phyloP scores from a whole-genome alignment of 1,140 invertebrate species.

The Pachyrhynchus sulphureomaculatus region DNA sequence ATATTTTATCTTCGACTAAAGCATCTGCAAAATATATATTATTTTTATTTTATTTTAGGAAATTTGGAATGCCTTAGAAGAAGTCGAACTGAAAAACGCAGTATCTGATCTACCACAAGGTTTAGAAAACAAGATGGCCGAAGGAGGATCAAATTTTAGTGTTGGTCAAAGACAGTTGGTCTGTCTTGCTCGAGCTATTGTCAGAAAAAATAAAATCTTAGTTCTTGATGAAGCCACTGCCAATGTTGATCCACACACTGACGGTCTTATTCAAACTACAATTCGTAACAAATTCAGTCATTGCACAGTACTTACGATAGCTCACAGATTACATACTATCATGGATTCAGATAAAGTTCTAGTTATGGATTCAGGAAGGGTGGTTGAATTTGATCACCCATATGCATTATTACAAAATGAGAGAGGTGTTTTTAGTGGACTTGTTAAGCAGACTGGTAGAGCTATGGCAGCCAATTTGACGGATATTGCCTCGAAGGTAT shows the following conservation, averaged over 20 bases:
- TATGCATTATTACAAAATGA: constrained; percentile 58
- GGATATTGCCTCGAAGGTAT: constrained; percentile 58
- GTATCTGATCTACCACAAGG: constrained; percentile 45
- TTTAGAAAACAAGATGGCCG: constrained; percentile 58
- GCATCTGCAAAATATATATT: neutral
- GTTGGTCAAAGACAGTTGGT: constrained; percentile 59
- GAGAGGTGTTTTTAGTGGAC: constrained; percentile 57
- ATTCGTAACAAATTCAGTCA: constrained; percentile 59
- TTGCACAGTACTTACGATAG: constrained; percentile 72
- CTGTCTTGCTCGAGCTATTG: constrained; percentile 62
- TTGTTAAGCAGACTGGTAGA: constrained; percentile 66
- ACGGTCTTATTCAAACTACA: constrained; percentile 61
- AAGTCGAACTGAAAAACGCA: constrained; percentile 68
- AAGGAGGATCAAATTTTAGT: constrained; percentile 60
- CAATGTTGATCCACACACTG: constrained; percentile 62
- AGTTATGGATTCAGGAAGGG: constrained; percentile 57
- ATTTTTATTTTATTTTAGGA: constrained; percentile 1
- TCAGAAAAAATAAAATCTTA: constrained; percentile 61
- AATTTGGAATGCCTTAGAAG: constrained; percentile 82
- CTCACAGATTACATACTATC: constrained; percentile 70
- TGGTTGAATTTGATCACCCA: constrained; percentile 60
- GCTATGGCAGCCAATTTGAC: constrained; percentile 59
- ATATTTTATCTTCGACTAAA: neutral
- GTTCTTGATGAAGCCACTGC: constrained; percentile 71
- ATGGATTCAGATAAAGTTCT: constrained; percentile 67